Conservation (phyloP, 1,140 invertebrate genomes). For the Tetramorium simillimum region DNA sequence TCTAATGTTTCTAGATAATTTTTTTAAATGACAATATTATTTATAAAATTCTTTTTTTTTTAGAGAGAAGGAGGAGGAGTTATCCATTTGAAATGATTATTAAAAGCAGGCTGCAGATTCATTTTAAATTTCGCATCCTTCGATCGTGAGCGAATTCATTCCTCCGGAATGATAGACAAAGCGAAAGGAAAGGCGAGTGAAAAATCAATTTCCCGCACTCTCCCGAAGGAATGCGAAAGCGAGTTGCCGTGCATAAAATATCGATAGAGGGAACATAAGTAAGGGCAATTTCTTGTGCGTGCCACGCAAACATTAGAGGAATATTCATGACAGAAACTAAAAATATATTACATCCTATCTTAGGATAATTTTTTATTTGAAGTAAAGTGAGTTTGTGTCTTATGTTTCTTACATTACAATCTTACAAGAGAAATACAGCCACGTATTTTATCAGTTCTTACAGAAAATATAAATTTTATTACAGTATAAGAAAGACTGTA, state of each 20-base stretch:
- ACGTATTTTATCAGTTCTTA: neutral
- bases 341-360: neutral
- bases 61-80: neutral
- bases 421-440: neutral
- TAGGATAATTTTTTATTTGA: constrained; percentile 4
- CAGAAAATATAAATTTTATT: constrained; percentile 27
- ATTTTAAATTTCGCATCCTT: constrained; percentile 43
- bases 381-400: neutral
- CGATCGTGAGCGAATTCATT: constrained; percentile 28
- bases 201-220: constrained; percentile 63
- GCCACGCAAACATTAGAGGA: constrained; percentile 16
- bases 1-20: neutral
- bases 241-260: constrained; percentile 50
- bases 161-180: constrained; percentile 40
- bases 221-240: neutral
- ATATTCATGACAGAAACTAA: constrained; percentile 10
- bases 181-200: constrained; percentile 6
- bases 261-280: constrained; percentile 1
- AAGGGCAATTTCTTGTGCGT: constrained; percentile 22
- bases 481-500: neutral
- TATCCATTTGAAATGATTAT: neutral
- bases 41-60: neutral
- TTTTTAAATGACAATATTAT: neutral
- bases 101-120: neutral
- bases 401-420: neutral